Evolutionary conservation across 1,140 invertebrate genomes (phyloP).

Genomic region (Lordiphosa mommai): DNA sequence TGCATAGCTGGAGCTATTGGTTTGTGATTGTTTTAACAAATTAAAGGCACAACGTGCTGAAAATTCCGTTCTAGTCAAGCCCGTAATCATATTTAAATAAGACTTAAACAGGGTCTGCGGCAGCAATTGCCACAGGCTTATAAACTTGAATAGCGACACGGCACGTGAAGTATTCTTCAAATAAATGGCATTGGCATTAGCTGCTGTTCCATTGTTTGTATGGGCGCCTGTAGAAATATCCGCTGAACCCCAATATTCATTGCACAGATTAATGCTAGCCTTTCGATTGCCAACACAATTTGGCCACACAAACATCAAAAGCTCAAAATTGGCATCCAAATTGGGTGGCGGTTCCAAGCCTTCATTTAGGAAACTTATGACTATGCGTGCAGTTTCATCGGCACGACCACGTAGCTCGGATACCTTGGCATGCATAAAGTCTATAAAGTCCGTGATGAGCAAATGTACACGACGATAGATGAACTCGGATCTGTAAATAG

Average conservation of each 20-base stretch:
- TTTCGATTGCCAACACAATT: constrained; percentile 89
- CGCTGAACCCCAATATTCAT: constrained; percentile 91
- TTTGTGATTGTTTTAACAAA: constrained; percentile 86
- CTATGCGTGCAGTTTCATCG: constrained; percentile 92
- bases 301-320: constrained; percentile 89
- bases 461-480: constrained; percentile 91
- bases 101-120: constrained; percentile 92
- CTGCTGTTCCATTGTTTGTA: neutral
- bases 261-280: constrained; percentile 85
- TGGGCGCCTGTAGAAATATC: constrained; percentile 66
- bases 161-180: constrained; percentile 81
- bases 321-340: constrained; percentile 90
- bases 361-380: constrained; percentile 89
- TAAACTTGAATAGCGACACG: constrained; percentile 93
- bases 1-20: constrained; percentile 80
- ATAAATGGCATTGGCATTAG: constrained; percentile 16
- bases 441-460: constrained; percentile 95
- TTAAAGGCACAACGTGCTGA: constrained; percentile 91
- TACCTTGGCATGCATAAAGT: constrained; percentile 93
- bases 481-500: constrained; percentile 83
- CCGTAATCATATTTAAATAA: constrained; percentile 92
- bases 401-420: constrained; percentile 88
- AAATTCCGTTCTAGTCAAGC: constrained; percentile 87
- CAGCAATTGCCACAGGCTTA: constrained; percentile 91
- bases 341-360: constrained; percentile 89